A percentile compares a stretch with the other conserved stretches of the same genome.
These are phyloP conservation scores for Erebia aethiops DNA, from an alignment of 2,888 invertebrate species.

Conservation along the genomic window DNA sequence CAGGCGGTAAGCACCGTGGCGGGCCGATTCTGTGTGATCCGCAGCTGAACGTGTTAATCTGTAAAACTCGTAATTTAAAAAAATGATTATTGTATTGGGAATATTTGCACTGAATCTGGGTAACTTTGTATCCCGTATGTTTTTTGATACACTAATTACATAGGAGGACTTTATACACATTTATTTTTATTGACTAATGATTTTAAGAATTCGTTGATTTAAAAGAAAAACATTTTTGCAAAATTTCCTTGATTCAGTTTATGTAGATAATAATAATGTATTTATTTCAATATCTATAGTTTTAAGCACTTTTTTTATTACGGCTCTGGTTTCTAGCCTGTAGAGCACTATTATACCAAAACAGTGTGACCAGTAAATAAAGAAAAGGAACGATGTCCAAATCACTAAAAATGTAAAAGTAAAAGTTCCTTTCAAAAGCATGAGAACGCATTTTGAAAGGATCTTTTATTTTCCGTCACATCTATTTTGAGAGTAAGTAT, in stretches of 20 bases:
- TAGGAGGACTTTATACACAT: too few relatives aligned
- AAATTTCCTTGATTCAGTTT: not conserved
- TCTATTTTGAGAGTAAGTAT: constrained; percentile 10
- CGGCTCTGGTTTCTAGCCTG: constrained; percentile 2
- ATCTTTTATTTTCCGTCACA: not conserved
- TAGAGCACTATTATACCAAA: constrained; percentile 65
- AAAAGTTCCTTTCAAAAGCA: too few relatives aligned
- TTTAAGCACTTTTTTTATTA: constrained; percentile 1
- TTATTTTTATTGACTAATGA: too few relatives aligned
- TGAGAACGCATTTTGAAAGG: too few relatives aligned
- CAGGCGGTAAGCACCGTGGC: too few relatives aligned
- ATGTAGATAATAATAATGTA: constrained; percentile 8
- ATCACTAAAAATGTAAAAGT: too few relatives aligned
- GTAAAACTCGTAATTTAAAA: constrained; percentile 24
- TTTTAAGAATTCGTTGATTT: not conserved
- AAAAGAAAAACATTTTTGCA: not conserved
- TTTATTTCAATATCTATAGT: constrained; percentile 24
- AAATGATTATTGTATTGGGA: not conserved
- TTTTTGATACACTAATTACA: not conserved
- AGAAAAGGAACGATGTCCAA: constrained; percentile 43
- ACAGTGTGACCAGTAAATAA: constrained; percentile 64
- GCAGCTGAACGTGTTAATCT: too few relatives aligned
- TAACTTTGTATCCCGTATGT: not conserved
- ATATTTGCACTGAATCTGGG: not conserved
- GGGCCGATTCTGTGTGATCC: too few relatives aligned